Base-by-base conservation (phyloP, 2,888 invertebrate genomes). In the Thyatira batis region DNA sequence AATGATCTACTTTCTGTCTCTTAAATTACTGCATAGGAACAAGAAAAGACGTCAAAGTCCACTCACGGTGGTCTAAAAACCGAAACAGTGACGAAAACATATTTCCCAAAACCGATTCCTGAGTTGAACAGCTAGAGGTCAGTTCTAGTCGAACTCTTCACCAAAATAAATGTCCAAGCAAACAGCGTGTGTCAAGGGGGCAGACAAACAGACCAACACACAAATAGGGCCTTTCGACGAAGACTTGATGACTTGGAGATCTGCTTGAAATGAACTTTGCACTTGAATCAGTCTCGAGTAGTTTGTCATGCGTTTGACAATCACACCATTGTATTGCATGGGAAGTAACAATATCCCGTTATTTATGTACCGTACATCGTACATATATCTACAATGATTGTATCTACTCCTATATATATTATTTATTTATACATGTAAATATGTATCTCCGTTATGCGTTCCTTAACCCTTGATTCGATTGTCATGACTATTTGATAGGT, bases 171-270 rank as follows among this genome's bases (percentile, higher is more conserved):
- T 88, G 80, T 80, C 60, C 76, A 80, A 75, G 81, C 69, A 89
- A 89, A 89, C 80, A 87, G 67, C 77, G 65, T 76, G 76, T 82
- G 82, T 81, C 84, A 83, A 82, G 78, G 54, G 70, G 73, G 72
- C 75, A 71, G 58, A 79, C 78, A 82, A 79, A 85, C 78, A 80
- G 6, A 17, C 39, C 39, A 39, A 39, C 51, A 70, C 69, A 65
- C 60, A 73, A 69, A 64, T 70, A 57, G 60, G 61, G 63, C 59
- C 65, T 60, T 64, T 62, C 61, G 57, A 61, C 63, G 67, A 63
- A 17, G 39, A 3, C 39, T 39, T 39, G 50, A 53, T 49, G 59
- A 51, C 30, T 25, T 43, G n/a, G 53, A 53, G 51, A 50, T 30
- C 45, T 25, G 21, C 20, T 23, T 23, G 8, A 72, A 66, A 69